Base-by-base conservation (phyloP, 2,797 vertebrate genomes). In the Agapornis canus region DNA sequence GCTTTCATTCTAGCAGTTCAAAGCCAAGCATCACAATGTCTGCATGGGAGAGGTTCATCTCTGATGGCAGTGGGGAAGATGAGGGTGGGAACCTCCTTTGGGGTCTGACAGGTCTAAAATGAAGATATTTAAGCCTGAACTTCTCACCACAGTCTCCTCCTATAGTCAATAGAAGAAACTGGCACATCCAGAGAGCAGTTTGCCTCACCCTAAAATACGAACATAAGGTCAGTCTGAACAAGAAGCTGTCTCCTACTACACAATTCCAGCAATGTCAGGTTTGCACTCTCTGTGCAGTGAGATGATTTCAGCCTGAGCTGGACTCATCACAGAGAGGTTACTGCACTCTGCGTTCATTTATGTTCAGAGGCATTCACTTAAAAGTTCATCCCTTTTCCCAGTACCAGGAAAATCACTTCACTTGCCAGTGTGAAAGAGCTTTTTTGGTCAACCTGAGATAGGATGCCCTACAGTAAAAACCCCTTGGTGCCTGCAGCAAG, bases 251-350 rank as follows among this genome's bases (percentile, higher is more conserved):
- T 40, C 59, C 57, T 23, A 13, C 35, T 8, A 40, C 37, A 17
- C 0, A 0, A 26, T 12, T 1, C 9, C 49, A 65, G 11, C 0
- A 0, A 49, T 0, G 21, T 23, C 49, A 76, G n/a, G 29, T 5
- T 65, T 15, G n/a, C 6, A 49, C 42, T 43, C n/a, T 49, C 57
- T 2, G 0, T 12, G 11, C 59, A 26, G 39, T 1, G 47, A n/a
- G 25, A 29, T 7, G 25, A 45, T 65, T 83, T 54, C 82, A 86
- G 65, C 27, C 60, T 8, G 57, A 82, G 64, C 77, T 59, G 43
- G 59, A 14, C 61, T 77, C 64, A 20, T 56, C 68, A 60, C 8
- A 13, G 26, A 85, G 71, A 1, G 0, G 4, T 32, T 71, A 78
- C 69, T 6, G 40, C 0, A 0, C 42, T 83, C 64, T 17, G 65